Percentiles rank a stretch among this genome's conserved stretches.
phyloP scores from a whole-genome alignment of 37 sponge, comb jelly and placozoan species.

The Ianthella basta region DNA sequence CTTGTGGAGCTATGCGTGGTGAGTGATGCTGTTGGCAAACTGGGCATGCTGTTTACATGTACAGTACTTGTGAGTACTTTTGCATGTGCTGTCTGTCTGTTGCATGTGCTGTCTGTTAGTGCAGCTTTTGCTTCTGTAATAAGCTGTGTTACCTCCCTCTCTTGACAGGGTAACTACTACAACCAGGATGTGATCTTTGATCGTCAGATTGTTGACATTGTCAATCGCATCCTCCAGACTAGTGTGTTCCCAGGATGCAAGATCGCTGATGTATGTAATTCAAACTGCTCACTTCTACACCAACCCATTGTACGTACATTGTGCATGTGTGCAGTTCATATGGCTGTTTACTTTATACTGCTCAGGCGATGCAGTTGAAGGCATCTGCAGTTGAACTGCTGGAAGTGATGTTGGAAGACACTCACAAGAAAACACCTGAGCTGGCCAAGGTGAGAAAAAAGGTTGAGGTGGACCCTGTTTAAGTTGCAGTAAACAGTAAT shows the following conservation, averaged over 20 bases:
- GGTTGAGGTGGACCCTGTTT: too few species aligned
- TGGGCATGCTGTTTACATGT: too few species aligned
- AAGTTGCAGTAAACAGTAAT: too few species aligned
- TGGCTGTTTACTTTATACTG: neutral
- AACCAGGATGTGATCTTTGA: slow-evolving; percentile 74
- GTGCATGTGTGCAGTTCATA: neutral
- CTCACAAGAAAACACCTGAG: slow-evolving; percentile 18
- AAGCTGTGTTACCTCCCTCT: neutral
- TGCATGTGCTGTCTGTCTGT: too few species aligned
- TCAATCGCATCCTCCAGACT: slow-evolving; percentile 62
- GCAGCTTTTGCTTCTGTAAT: neutral
- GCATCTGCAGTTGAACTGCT: slow-evolving; percentile 61
- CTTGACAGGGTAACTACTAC: slow-evolving; percentile 55
- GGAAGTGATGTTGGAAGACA: slow-evolving; percentile 68
- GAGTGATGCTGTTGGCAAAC: neutral
- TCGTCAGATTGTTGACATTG: slow-evolving; percentile 55
- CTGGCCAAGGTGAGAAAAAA: slow-evolving; percentile 27
- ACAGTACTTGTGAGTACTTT: too few species aligned
- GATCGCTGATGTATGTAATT: neutral
- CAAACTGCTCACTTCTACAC: neutral
- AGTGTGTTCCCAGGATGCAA: neutral
- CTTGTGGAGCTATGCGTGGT: slow-evolving; percentile 71
- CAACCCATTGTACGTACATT: too few species aligned
- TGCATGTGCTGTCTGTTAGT: neutral
- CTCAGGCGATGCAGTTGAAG: slow-evolving; percentile 39